phyloP scores from a whole-genome alignment of 2,888 invertebrate genomes.

The Deilephila elpenor region DNA sequence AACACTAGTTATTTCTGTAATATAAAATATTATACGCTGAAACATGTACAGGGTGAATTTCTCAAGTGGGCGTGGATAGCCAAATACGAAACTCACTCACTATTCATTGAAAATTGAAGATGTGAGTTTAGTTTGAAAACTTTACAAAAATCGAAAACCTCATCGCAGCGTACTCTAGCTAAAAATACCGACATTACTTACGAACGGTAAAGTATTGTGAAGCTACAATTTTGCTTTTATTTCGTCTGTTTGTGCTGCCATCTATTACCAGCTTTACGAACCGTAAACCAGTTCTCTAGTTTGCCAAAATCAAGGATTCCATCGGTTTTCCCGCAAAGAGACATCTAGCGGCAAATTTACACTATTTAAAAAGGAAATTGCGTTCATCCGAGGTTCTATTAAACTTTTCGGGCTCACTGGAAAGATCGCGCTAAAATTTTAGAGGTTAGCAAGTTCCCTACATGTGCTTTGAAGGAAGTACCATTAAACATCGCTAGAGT shows the following conservation, averaged over 20 bases:
- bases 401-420: background rate
- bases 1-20: too few relatives aligned
- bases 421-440: background rate
- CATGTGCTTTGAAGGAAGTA: too few relatives aligned
- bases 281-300: background rate
- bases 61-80: too few relatives aligned
- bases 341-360: conserved; percentile 17
- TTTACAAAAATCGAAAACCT: background rate
- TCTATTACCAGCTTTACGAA: background rate
- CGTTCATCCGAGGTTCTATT: background rate
- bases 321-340: background rate
- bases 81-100: too few relatives aligned
- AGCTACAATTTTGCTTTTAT: too few relatives aligned
- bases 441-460: too few relatives aligned
- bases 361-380: background rate
- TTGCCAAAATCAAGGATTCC: background rate
- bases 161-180: conserved; percentile 1
- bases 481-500: too few relatives aligned
- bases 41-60: background rate
- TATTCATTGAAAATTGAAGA: too few relatives aligned
- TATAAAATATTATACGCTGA: background rate
- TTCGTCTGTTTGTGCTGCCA: background rate
- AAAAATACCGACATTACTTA: background rate
- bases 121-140: too few relatives aligned
- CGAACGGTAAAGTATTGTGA: background rate